These are phyloP conservation scores for Cephus pygmeus DNA, from an alignment of 2,888 invertebrate genomes.

Conservation along the genomic window DNA sequence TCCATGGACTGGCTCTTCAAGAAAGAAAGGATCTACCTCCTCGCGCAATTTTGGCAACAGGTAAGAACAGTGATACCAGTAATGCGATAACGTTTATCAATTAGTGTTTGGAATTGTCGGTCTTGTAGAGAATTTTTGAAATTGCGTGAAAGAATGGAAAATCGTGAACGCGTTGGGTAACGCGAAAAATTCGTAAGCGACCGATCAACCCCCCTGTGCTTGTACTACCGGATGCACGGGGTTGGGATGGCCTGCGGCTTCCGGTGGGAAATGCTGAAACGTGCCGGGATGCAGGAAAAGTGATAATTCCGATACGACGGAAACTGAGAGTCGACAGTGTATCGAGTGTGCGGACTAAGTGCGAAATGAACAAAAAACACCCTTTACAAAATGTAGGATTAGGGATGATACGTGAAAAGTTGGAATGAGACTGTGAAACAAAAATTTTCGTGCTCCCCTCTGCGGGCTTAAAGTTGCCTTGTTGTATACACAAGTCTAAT, in stretches of 20 bases:
- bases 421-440: neutral
- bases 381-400: neutral
- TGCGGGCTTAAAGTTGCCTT: neutral
- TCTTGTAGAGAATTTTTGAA: neutral
- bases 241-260: neutral
- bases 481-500: neutral
- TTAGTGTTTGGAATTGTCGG: neutral
- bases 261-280: neutral
- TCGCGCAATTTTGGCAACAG: conserved; percentile 97
- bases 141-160: neutral
- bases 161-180: neutral
- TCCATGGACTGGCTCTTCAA: conserved; percentile 97
- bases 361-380: neutral
- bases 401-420: neutral
- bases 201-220: neutral
- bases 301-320: neutral
- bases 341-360: neutral
- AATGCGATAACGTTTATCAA: neutral
- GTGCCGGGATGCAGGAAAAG: neutral
- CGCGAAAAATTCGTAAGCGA: neutral
- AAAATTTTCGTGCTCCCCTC: neutral
- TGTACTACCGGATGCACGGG: neutral
- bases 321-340: neutral
- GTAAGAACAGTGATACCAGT: conserved; percentile 69
- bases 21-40: conserved; percentile 93